phyloP scores from a whole-genome alignment of 1,140 invertebrate genomes.

The Dendrolimus kikuchii region DNA sequence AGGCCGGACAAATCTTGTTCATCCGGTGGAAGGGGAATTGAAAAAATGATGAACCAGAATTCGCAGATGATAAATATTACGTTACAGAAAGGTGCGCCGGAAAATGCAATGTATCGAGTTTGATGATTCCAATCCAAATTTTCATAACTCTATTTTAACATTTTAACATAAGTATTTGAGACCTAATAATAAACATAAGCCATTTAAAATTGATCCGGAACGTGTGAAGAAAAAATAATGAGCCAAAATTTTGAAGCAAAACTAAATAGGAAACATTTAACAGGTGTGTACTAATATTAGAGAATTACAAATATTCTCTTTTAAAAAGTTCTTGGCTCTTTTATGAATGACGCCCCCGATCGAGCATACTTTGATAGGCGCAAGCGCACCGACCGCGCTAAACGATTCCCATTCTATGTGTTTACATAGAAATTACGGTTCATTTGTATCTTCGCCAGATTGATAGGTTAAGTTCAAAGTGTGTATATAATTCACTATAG shows the following conservation, averaged over 20 bases:
- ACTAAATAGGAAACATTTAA: too few species aligned
- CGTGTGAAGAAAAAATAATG: too few species aligned
- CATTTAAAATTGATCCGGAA: too few species aligned
- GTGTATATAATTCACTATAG: constrained; percentile 9
- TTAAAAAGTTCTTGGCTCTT: constrained; percentile 7
- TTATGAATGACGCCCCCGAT: constrained; percentile 13
- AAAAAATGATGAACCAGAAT: too few species aligned
- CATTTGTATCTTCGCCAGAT: constrained; percentile 35
- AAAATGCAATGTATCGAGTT: constrained; percentile 3
- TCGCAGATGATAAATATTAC: too few species aligned
- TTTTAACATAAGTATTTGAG: too few species aligned
- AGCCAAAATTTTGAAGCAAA: too few species aligned
- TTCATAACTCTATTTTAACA: too few species aligned
- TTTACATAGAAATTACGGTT: constrained; percentile 49
- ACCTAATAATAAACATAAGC: too few species aligned
- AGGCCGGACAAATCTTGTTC: too few species aligned
- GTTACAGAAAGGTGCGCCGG: too few species aligned
- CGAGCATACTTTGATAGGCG: constrained; percentile 27
- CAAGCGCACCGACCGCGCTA: constrained; percentile 22
- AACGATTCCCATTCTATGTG: constrained; percentile 32
- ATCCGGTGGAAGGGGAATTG: too few species aligned
- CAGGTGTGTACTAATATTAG: constrained; percentile 4
- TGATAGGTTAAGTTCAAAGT: constrained; percentile 30
- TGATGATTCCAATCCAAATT: background rate
- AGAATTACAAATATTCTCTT: constrained; percentile 1